Conservation (phyloP, 1,140 invertebrate species). For the Meloidogyne hapla region DNA sequence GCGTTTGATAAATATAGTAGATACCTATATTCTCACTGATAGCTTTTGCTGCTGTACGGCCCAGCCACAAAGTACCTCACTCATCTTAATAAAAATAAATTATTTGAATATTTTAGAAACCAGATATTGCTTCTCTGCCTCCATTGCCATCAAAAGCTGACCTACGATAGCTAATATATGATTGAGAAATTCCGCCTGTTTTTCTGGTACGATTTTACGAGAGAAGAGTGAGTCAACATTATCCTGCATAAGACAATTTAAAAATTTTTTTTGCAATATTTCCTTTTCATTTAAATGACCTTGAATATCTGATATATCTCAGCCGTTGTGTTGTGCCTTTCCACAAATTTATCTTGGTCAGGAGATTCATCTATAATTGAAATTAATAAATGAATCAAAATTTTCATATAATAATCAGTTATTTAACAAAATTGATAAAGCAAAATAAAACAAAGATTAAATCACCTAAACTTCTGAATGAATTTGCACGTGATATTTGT, state of each 20-base stretch:
- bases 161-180: slow-evolving; percentile 41
- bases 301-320: slow-evolving; percentile 61
- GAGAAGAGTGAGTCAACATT: slow-evolving; percentile 55
- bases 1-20: background rate
- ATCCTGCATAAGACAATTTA: slow-evolving; percentile 26
- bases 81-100: slow-evolving; percentile 17
- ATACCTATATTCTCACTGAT: slow-evolving; percentile 55
- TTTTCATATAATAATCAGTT: too few relatives aligned
- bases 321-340: slow-evolving; percentile 56
- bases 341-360: slow-evolving; percentile 42
- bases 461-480: too few relatives aligned
- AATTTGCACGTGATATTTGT: too few relatives aligned
- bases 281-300: background rate
- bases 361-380: too few relatives aligned
- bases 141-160: slow-evolving; percentile 48
- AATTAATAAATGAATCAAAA: too few relatives aligned
- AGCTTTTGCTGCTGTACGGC: slow-evolving; percentile 63
- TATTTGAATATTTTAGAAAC: slow-evolving; percentile 42
- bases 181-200: slow-evolving; percentile 51
- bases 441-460: too few relatives aligned
- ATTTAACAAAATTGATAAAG: too few relatives aligned
- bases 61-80: slow-evolving; percentile 50
- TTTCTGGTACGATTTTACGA: slow-evolving; percentile 42
- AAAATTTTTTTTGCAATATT: background rate
- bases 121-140: slow-evolving; percentile 63